Base-by-base conservation (phyloP, 2,888 invertebrate species). In the Sphaeridia pumilis region DNA sequence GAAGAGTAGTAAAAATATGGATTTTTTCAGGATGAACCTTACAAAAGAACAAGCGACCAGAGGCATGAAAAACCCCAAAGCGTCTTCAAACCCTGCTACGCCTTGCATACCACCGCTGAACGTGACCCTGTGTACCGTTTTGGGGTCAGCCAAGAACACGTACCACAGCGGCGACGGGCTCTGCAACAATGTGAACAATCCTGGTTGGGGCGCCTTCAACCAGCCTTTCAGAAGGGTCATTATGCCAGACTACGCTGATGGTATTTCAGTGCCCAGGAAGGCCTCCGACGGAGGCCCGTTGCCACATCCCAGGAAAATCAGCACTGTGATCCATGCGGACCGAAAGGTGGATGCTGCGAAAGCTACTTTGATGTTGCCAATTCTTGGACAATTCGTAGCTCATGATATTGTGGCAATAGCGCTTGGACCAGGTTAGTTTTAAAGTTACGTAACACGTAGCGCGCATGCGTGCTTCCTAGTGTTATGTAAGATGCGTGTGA, bases 91-190 rank as follows among this genome's bases (percentile, higher is more conserved):
- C 10, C 14, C 26, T n/a, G 5, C n/a, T 5, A 24, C 21, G 10
- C 45, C 51, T 10, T 51, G 51, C 22, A 51, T 26, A 22, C 46
- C 51, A 36, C 36, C 35, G 4, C 10, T 52, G 20, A 36, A 21
- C 25, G 31, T 26, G 7, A n/a, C 36, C 12, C 24, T 24, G 25
- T 52, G 51, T 27, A 22, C 10, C 10, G 14, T 12, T 17, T 24
- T 50, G 4, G 41, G 41, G 12, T 35, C 46, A 12, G 28, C 27
- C 20, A 34, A 3, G 1, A 46, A 38, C 52, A 67, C 67, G 63
- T 88, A 82, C 68, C 73, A 88, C 17, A 75, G 74, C 0, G 74
- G 77, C 31, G 81, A 71, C 4, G 77, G 77, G 1, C 71, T 73
- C 55, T 76, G 76, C 65, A 76, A 76, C 67, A 76, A 76, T 62